phyloP scores from a whole-genome alignment of 1,140 invertebrate genomes.

The Habropoda laboriosa region DNA sequence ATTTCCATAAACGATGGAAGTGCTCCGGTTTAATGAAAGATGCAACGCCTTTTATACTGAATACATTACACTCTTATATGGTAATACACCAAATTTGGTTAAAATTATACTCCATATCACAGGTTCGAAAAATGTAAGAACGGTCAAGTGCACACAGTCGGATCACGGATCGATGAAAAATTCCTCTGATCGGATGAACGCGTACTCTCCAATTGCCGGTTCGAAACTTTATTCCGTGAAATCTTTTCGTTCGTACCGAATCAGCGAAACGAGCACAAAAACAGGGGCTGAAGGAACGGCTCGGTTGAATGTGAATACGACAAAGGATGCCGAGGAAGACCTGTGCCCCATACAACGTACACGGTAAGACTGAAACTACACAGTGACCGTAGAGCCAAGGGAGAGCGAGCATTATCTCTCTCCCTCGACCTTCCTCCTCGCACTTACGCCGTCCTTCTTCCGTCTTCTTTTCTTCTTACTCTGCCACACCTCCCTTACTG shows the following conservation, averaged over 20 bases:
- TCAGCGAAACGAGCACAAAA: constrained; percentile 43
- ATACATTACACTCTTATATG: no score
- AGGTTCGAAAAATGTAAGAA: background rate
- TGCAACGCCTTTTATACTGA: background rate
- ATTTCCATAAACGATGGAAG: background rate
- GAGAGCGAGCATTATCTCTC: constrained; percentile 57
- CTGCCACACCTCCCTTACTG: constrained; percentile 51
- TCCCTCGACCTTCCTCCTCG: constrained; percentile 43
- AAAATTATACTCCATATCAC: background rate
- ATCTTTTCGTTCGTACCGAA: constrained; percentile 41
- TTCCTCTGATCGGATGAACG: background rate
- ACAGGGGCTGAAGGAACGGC: constrained; percentile 44
- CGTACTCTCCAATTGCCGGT: background rate
- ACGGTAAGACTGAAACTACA: constrained; percentile 69
- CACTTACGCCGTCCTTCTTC: constrained; percentile 30
- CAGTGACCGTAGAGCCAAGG: constrained; percentile 63
- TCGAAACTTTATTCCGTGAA: constrained; percentile 24
- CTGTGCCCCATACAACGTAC: constrained; percentile 61
- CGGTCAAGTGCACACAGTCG: background rate
- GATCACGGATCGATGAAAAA: constrained; percentile 6
- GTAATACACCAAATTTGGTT: background rate
- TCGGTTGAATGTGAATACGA: constrained; percentile 45
- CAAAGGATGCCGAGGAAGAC: constrained; percentile 52
- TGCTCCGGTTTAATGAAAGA: background rate
- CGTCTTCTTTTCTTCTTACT: constrained; percentile 45